Percentiles rank a stretch among this genome's conserved stretches.
Conservation (phyloP, 1,140 invertebrate genomes). For the Lineus longissimus region DNA sequence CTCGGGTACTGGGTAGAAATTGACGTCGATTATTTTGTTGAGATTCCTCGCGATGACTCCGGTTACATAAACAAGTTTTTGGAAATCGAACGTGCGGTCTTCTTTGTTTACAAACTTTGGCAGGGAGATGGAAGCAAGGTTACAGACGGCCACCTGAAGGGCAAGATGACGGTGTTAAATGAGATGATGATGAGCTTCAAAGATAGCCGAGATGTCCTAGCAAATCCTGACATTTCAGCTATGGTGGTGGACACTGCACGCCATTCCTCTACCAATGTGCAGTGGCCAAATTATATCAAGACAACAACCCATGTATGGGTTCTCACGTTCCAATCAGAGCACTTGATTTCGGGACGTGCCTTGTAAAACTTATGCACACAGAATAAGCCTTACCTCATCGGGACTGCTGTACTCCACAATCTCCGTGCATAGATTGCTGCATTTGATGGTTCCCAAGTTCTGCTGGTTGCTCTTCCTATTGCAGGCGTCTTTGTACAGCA, state of each 20-base stretch:
- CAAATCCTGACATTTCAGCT: no score
- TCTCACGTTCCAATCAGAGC: no score
- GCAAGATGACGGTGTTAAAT: background rate
- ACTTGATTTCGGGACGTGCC: no score
- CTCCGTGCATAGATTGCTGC: slow-evolving; percentile 97
- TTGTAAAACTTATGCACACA: no score
- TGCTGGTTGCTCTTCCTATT: slow-evolving; percentile 98
- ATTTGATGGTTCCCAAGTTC: slow-evolving; percentile 97
- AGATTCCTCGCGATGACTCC: slow-evolving; percentile 89
- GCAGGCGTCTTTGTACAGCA: slow-evolving; percentile 95
- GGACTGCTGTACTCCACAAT: slow-evolving; percentile 85
- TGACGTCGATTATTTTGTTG: slow-evolving; percentile 97
- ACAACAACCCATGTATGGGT: no score
- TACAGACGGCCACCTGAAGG: slow-evolving; percentile 86
- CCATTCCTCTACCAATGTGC: no score
- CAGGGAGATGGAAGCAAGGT: slow-evolving; percentile 95
- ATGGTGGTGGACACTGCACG: no score
- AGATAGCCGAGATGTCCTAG: no score
- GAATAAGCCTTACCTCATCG: slow-evolving; percentile 67
- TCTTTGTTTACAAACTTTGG: slow-evolving; percentile 84
- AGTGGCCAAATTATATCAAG: no score
- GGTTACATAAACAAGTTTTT: slow-evolving; percentile 80
- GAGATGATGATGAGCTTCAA: background rate
- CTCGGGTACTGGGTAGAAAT: slow-evolving; percentile 91
- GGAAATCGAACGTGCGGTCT: slow-evolving; percentile 76